These are phyloP conservation scores for Drosophila seclusa DNA, from an alignment of 2,888 invertebrate genomes.

Conservation along the genomic window DNA sequence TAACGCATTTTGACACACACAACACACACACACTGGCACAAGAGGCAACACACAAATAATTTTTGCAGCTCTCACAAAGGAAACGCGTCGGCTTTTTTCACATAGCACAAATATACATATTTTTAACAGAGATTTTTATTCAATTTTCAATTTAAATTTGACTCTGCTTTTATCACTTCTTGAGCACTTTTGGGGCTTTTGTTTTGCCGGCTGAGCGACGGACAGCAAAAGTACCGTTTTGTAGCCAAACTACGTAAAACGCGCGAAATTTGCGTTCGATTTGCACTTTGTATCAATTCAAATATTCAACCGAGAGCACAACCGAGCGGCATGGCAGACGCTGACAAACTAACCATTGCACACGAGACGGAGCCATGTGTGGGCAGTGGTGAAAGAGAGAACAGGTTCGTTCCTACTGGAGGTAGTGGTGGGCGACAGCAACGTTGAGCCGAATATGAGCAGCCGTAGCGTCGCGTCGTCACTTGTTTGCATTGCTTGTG, in stretches of 20 bases:
- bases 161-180: conserved; percentile 27
- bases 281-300: conserved; percentile 8
- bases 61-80: conserved; percentile 18
- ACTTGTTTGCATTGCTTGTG: conserved; percentile 53
- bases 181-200: conserved; percentile 14
- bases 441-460: conserved; percentile 19
- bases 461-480: conserved; percentile 48
- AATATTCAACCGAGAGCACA: conserved; percentile 64
- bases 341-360: conserved; percentile 62
- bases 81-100: conserved; percentile 27
- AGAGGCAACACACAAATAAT: conserved; percentile 25
- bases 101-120: conserved; percentile 30
- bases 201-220: conserved; percentile 53
- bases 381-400: conserved; percentile 35
- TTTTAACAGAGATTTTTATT: conserved; percentile 27
- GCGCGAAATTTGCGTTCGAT: conserved; percentile 48
- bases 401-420: conserved; percentile 18
- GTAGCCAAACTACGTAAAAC: conserved; percentile 53
- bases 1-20: conserved; percentile 27
- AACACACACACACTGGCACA: conserved; percentile 7
- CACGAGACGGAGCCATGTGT: conserved; percentile 26
- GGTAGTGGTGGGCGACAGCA: conserved; percentile 26
- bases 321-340: conserved; percentile 68
- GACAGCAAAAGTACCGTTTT: conserved; percentile 48
- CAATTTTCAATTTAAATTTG: conserved; percentile 33